Evolutionary conservation across 2,113 vertebrate genomes (phyloP).

Genomic region (Muscicapa adusta): DNA sequence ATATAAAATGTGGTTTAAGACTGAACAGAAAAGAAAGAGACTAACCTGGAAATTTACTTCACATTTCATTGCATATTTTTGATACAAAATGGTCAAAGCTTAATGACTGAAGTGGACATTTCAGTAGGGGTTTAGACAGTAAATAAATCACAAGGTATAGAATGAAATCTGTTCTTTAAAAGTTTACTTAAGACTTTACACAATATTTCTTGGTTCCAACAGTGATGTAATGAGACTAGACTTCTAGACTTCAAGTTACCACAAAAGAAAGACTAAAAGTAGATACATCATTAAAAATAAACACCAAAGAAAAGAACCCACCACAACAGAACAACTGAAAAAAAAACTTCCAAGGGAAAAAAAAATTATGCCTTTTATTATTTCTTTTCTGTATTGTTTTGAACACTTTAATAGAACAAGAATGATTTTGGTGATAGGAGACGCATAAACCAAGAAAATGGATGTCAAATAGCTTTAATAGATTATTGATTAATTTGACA

Average conservation of each 20-base stretch:
- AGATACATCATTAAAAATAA: neutral
- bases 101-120: neutral
- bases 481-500: neutral
- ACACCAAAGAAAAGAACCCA: fast-evolving
- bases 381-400: neutral
- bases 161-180: neutral
- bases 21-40: neutral
- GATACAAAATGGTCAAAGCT: neutral
- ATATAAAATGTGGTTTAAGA: neutral
- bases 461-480: neutral
- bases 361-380: neutral
- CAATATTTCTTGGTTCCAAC: neutral
- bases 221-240: neutral
- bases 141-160: neutral
- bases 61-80: neutral
- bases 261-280: neutral
- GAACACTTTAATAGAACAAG: neutral
- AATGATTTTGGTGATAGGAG: neutral
- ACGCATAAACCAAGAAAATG: neutral
- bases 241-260: neutral
- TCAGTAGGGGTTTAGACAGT: neutral
- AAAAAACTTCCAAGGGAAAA: neutral
- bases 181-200: neutral
- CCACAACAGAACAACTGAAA: neutral
- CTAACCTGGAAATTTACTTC: slow-evolving; percentile 17